Conservation (phyloP, 2,888 invertebrate species). For the Yponomeuta evonymella region DNA sequence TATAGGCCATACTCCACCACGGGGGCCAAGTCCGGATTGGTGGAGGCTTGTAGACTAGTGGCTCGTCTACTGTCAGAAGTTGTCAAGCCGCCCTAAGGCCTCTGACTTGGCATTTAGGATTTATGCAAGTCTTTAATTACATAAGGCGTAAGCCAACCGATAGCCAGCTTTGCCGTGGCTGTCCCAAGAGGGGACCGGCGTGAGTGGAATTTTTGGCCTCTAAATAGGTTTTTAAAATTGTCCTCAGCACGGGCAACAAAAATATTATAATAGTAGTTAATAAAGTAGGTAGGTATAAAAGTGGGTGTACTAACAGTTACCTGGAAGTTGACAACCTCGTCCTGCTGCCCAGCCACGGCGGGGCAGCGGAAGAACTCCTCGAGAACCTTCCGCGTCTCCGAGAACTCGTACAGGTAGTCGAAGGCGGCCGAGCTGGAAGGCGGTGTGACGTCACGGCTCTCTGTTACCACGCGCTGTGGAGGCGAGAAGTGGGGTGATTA, state of each 20-base stretch:
- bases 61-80: no score
- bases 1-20: no score
- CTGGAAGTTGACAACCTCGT: conserved; percentile 68
- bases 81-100: no score
- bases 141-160: neutral
- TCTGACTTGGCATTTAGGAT: no score
- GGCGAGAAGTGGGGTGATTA: neutral
- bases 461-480: conserved; percentile 63
- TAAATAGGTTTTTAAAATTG: no score
- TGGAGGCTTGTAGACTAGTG: no score
- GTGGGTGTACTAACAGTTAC: conserved; percentile 28
- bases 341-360: conserved; percentile 60
- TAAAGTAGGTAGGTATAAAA: conserved; percentile 5
- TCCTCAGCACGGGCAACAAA: no score
- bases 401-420: conserved; percentile 94
- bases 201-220: no score
- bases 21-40: no score
- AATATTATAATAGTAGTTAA: no score
- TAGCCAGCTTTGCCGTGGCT: no score
- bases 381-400: conserved; percentile 92
- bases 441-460: conserved; percentile 64
- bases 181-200: neutral
- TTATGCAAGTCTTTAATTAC: neutral
- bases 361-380: conserved; percentile 94
- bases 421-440: conserved; percentile 79